These are phyloP conservation scores for Pasiphila rectangulata DNA, from an alignment of 2,888 invertebrate species.

Conservation along the genomic window DNA sequence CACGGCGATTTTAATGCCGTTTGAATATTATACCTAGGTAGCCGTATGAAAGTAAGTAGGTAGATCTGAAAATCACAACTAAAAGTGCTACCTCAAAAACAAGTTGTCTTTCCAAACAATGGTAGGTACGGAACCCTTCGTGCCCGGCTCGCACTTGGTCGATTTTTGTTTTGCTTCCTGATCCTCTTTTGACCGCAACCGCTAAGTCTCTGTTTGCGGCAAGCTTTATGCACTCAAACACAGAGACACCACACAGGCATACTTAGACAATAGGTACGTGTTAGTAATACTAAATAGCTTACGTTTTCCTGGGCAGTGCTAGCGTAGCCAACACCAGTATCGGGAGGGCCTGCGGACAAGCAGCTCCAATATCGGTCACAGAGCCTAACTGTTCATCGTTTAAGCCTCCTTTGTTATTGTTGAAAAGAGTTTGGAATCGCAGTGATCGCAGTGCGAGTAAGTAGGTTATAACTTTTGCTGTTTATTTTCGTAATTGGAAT, in stretches of 20 bases:
- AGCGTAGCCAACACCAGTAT: slow-evolving; percentile 56
- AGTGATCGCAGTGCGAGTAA: neutral
- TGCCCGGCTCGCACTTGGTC: too few species aligned
- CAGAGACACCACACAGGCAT: neutral
- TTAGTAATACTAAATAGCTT: slow-evolving; percentile 61
- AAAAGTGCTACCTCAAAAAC: too few species aligned
- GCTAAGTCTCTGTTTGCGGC: neutral
- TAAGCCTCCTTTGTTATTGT: neutral
- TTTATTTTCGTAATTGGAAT: too few species aligned
- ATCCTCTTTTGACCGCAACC: too few species aligned
- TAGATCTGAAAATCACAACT: too few species aligned
- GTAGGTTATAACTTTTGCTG: neutral
- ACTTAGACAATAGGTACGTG: slow-evolving; percentile 37
- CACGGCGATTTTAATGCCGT: too few species aligned
- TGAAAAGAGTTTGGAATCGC: neutral
- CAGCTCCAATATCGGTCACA: slow-evolving; percentile 37
- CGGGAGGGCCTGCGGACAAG: slow-evolving; percentile 55
- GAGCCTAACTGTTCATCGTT: neutral
- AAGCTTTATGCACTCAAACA: neutral
- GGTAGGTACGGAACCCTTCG: too few species aligned
- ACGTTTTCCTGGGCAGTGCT: slow-evolving; percentile 53
- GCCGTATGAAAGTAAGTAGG: too few species aligned
- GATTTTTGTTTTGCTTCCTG: too few species aligned
- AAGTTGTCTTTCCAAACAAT: too few species aligned
- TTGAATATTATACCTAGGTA: too few species aligned